These are phyloP conservation scores for Bombyx mandarina DNA, from an alignment of 1,140 invertebrate genomes.

Conservation along the genomic window DNA sequence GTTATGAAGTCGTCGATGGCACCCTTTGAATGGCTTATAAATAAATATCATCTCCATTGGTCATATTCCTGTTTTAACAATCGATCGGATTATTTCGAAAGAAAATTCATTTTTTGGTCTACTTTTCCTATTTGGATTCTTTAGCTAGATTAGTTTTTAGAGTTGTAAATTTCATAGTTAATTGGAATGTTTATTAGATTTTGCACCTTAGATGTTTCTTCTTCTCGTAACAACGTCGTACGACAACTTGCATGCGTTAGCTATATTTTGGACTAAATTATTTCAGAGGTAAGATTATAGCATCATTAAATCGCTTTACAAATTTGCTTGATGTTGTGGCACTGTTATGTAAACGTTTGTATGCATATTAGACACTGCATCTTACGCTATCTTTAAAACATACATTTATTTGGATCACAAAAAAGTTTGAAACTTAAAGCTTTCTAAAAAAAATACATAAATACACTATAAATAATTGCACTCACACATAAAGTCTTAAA, in stretches of 20 bases:
- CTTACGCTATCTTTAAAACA: slow-evolving; percentile 16
- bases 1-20: slow-evolving; percentile 57
- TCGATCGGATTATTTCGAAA: slow-evolving; percentile 36
- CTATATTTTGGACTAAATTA: slow-evolving; percentile 17
- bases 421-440: neutral
- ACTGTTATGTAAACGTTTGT: slow-evolving; percentile 27
- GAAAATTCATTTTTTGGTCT: slow-evolving; percentile 55
- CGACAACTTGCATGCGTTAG: slow-evolving; percentile 40
- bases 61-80: slow-evolving; percentile 42
- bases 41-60: slow-evolving; percentile 51
- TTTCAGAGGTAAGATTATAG: too few species aligned
- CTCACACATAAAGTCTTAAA: neutral
- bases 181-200: slow-evolving; percentile 52
- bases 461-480: neutral
- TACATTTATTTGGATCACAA: neutral
- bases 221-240: slow-evolving; percentile 49
- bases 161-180: slow-evolving; percentile 32
- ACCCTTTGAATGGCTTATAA: slow-evolving; percentile 64
- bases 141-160: slow-evolving; percentile 44
- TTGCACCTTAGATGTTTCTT: slow-evolving; percentile 58
- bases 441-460: neutral
- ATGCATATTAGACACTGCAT: slow-evolving; percentile 7
- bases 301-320: too few species aligned
- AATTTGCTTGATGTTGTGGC: slow-evolving; percentile 1
- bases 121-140: slow-evolving; percentile 39